Base-by-base conservation (phyloP, 2,113 vertebrate genomes). In the Craseonycteris thonglongyai region DNA sequence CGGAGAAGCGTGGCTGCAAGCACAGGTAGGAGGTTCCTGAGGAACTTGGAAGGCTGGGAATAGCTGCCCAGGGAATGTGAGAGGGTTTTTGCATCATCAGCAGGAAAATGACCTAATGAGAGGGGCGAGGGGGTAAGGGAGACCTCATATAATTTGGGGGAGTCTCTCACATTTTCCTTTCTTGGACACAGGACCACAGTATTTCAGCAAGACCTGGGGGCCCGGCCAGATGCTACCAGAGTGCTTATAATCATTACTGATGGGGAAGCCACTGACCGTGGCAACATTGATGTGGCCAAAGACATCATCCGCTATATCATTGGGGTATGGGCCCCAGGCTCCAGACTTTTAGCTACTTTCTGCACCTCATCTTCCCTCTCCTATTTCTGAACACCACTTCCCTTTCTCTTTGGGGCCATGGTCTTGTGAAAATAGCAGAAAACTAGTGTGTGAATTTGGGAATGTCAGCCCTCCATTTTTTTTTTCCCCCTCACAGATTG, bases 241-340 rank as follows among this genome's bases (percentile, higher is more conserved):
- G 99, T 98, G 51, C 88, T 99, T 61, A 97, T 99, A 22, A 97
- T 99, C 40, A 99, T 99, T 92, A 99, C 99, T 8, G 99, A 99
- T 1, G 99, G 98, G 24, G 97, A 97, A 16, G 97, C 98, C 45
- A 76, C 87, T 0, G 97, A 98, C 26, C 0, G 0, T 0, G 92
- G 65, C 3, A 19, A 68, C 51, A 93, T 96, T 2, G 13, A 35
- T 0, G 5, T 0, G 0, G 97, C 97, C 80, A 75, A 84, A 65
- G 87, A 94, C 8, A 97, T 97, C 47, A 47, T 85, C 65, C 97
- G 98, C 69, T 97, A 98, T 21, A 86, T 97, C 83, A 98, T 98
- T 3, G 98, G 98, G 97, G 98, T 98, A 97, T 12, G 88, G 51
- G 30, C 3, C 35, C 12, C 6, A 11, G 22, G 35, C 22, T 33